Evolutionary conservation across 2,797 vertebrate species (phyloP), one percentile per base, ranked within the genome.

Genomic region (Helarctos malayanus): DNA sequence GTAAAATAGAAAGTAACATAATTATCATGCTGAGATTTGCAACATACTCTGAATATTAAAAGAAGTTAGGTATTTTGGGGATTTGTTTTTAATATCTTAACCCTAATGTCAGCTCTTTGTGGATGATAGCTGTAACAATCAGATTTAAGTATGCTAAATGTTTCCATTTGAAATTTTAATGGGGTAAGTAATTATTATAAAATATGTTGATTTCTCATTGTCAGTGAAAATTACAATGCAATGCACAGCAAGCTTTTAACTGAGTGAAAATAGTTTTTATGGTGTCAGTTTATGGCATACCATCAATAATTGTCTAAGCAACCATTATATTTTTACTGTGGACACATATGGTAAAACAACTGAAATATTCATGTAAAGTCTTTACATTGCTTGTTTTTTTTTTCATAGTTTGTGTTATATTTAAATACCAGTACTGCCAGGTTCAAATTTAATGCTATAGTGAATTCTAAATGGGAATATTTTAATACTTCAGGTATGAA

Each of bases 151-250:
- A 80, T 75, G 65, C 57, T 93, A 57, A 96, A 57, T 92, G 52
- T n/a, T 89, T 65, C 32, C 2, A 91, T 96, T 93, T 96, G 63
- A 95, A 89, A 96, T 59, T 97, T 93, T 78, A 98, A 93, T 91
- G 5, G 82, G 45, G 73, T 87, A 87, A 92, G 94, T 94, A 95
- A 57, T 98, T 89, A 89, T 84, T 94, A 79, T 92, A 76, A 79
- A 97, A 86, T 97, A 95, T 57, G 65, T 95, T 75, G 9, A 93
- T 92, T n/a, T 83, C 0, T 94, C 45, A 75, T 79, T 96, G 83
- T 95, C 79, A 89, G 35, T 95, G 88, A 95, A 96, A 97, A 97
- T 96, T 94, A 73, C 4, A 92, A 49, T 79, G 91, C 61, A 93
- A 35, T 56, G 81, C 41, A 61, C 4, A 96, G 41, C 18, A 91